Evolutionary conservation across 2,888 invertebrate genomes (phyloP), one percentile per base, ranked within the genome.

Genomic region (Hyalella azteca): DNA sequence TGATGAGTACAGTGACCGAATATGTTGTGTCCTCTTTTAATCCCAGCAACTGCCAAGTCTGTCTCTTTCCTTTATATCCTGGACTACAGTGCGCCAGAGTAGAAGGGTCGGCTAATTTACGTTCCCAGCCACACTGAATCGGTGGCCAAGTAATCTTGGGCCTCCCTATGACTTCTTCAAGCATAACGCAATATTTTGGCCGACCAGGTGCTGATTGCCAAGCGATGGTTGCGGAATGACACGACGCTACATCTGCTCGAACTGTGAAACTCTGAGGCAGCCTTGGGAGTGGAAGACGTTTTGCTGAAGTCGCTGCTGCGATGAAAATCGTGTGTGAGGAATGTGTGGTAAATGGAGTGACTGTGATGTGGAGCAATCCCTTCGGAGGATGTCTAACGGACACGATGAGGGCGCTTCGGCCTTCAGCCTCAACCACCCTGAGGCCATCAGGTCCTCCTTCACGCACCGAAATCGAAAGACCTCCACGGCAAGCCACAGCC

Each of bases 71-170:
- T 11, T 36, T 50, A 22, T 41, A 59, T n/a, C 81, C 75, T 9
- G 39, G 60, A 45, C 78, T 75, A 49, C 83, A 83, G 54, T 73
- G 60, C 29, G 73, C 79, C 40, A 78, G 76, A 15, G 48, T 40
- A 1, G 75, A 60, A 22, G 48, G 36, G 15, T 59, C 45, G 13
- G 78, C 48, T 11, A 83, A 60, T n/a, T 54, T 76, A 40, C 75
- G 49, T 54, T 79, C 79, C 83, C 83, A 83, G 2, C 81, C 83
- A 66, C 83, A 83, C 80, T 83, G 83, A 22, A 75, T 54, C 2
- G 83, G 79, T 13, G 83, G 79, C 45, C 83, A 50, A 15, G 76
- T 77, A 2, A 78, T 49, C 49, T 79, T 75, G 2, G 59, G 39
- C 60, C 60, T 66, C 5, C 81, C 79, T 41, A 60, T 79, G 11